phyloP scores from a whole-genome alignment of 1,140 invertebrate genomes.

The Temnothorax nylanderi region DNA sequence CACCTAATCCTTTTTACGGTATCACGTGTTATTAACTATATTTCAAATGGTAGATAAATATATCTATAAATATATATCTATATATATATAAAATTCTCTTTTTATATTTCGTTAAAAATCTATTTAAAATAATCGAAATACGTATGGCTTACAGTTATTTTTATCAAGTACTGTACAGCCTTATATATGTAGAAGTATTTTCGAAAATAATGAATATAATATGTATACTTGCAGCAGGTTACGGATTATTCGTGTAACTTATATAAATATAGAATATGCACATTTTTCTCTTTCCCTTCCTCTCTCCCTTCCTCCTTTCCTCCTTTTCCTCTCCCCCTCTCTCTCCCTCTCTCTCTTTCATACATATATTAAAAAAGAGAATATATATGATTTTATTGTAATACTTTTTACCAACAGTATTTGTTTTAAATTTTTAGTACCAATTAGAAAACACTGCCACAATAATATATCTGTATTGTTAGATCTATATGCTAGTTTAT shows the following conservation, averaged over 20 bases:
- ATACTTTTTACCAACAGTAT: conserved; percentile 77
- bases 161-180: conserved; percentile 5
- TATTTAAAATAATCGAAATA: neutral
- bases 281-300: no score
- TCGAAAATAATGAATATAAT: neutral
- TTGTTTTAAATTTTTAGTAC: conserved; percentile 79
- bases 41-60: neutral
- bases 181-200: conserved; percentile 14
- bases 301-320: neutral
- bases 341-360: neutral
- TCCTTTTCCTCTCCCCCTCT: neutral
- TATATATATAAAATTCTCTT: neutral
- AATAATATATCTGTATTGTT: conserved; percentile 62
- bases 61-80: neutral
- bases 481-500: conserved; percentile 49
- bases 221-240: conserved; percentile 12
- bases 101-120: neutral
- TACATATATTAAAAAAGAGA: neutral
- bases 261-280: conserved; percentile 11
- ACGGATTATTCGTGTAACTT: conserved; percentile 21
- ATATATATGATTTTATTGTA: conserved; percentile 23
- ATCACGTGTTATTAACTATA: neutral
- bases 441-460: conserved; percentile 69
- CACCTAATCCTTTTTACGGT: neutral
- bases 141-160: neutral